Evolutionary conservation across 1,140 invertebrate species (phyloP), one percentile per base, ranked within the genome.

Genomic region (Panulirus ornatus): DNA sequence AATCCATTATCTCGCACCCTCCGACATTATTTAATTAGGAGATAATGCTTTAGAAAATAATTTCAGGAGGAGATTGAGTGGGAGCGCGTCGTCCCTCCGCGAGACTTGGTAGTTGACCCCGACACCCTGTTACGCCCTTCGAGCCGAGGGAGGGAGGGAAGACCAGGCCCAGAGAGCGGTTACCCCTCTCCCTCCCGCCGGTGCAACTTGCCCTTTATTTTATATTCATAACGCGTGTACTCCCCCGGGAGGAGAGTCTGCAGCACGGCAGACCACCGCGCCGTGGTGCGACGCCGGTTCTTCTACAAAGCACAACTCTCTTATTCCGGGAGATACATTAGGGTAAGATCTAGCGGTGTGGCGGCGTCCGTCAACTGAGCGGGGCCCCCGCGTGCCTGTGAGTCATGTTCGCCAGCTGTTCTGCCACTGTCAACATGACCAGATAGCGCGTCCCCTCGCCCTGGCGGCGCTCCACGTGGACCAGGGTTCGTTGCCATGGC

Each of bases 381-480:
- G n/a, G n/a, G n/a, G n/a, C n/a, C 34, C 34, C 79, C n/a, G 79
- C 79, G 79, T 36, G 79, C 47, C 47, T 82, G 30, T 84, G 82
- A 84, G 36, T 84, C 82, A 84, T 84, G 82, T 71, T 44, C 44
- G 19, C 81, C 82, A 84, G 82, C 82, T 84, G 82, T 84, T 84
- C 40, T 42, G 82, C 82, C 82, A 84, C 82, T 84, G 82, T 84
- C 82, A 84, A 84, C 82, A 84, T 84, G 66, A 47, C 63, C 82
- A 71, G 82, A 70, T 84, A 84, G 82, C 66, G 63, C 9, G 27
- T 42, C 27, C 82, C 40, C 36, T 42, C 22, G 22, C 19, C 22
- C n/a, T n/a, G n/a, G n/a, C n/a, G n/a, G n/a, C n/a, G n/a, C 63
- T 84, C 82, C 82, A 84, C 82, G 82, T 84, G 82, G 82, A 84